phyloP scores from a whole-genome alignment of 2,888 invertebrate genomes.

The Plebejus anna region DNA sequence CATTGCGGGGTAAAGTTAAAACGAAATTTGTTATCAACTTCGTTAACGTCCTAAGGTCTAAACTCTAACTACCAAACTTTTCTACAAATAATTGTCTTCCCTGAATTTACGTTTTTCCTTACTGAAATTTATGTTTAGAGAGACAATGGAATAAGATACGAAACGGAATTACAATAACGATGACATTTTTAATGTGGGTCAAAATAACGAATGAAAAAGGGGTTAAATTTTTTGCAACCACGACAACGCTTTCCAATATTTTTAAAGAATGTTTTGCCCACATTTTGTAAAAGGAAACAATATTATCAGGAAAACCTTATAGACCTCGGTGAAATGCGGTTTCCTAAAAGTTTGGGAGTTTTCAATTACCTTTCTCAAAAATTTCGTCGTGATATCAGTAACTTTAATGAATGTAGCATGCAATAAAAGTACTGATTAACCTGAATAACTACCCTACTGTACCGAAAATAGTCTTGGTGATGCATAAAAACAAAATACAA shows the following conservation, averaged over 20 bases:
- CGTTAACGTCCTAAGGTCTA: conserved; percentile 35
- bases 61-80: conserved; percentile 40
- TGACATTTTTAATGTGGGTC: neutral
- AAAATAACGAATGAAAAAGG: neutral
- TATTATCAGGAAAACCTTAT: neutral
- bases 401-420: too few relatives aligned
- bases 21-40: conserved; percentile 38
- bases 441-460: too few relatives aligned
- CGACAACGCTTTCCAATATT: neutral
- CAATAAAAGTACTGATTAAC: too few relatives aligned
- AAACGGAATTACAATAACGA: neutral
- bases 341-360: too few relatives aligned
- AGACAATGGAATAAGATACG: conserved; percentile 10
- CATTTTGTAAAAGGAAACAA: neutral
- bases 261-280: neutral
- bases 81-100: conserved; percentile 37
- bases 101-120: conserved; percentile 38
- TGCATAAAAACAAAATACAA: neutral
- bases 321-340: neutral
- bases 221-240: neutral
- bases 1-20: conserved; percentile 29
- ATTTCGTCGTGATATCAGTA: too few relatives aligned
- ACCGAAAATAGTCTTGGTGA: neutral
- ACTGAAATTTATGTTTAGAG: conserved; percentile 29
- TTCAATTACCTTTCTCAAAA: too few relatives aligned